Conservation (phyloP, 1,140 invertebrate genomes). For the Yoshiicerus persimilis region DNA sequence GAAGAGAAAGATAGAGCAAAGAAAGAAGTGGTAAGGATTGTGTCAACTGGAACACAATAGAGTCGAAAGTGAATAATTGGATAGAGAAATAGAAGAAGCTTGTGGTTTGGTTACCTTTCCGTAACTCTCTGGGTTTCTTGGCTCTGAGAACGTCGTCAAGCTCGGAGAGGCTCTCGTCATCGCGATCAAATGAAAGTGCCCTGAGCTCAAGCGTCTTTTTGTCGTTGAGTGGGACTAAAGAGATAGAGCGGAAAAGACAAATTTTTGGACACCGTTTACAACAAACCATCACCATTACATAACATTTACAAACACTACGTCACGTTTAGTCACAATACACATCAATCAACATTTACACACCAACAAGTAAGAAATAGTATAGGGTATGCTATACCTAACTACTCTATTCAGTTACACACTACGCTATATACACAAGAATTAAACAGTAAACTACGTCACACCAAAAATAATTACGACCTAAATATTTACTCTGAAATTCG, state of each 20-base stretch:
- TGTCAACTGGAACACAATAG: neutral
- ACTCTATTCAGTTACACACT: neutral
- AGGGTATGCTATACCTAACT: no score
- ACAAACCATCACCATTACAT: slow-evolving; percentile 1
- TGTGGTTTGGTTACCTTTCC: slow-evolving; percentile 47
- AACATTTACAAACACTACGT: neutral
- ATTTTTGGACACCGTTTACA: slow-evolving; percentile 5
- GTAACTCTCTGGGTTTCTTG: slow-evolving; percentile 64
- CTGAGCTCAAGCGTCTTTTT: slow-evolving; percentile 66
- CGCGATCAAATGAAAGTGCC: slow-evolving; percentile 66
- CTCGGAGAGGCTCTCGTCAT: slow-evolving; percentile 59
- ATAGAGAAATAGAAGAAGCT: slow-evolving; percentile 1
- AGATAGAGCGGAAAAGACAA: slow-evolving; percentile 39
- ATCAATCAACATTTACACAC: neutral
- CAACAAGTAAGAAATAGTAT: neutral
- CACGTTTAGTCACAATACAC: neutral
- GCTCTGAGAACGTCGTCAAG: slow-evolving; percentile 68
- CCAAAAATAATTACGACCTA: neutral
- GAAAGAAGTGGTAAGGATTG: neutral
- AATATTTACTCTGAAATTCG: neutral
- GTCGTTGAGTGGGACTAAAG: slow-evolving; percentile 68
- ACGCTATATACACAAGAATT: neutral
- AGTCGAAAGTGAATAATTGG: slow-evolving; percentile 9
- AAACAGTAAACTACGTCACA: neutral
- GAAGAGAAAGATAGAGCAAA: neutral